Evolutionary conservation across 2,888 invertebrate species (phyloP).

Genomic region (Agrochola macilenta): DNA sequence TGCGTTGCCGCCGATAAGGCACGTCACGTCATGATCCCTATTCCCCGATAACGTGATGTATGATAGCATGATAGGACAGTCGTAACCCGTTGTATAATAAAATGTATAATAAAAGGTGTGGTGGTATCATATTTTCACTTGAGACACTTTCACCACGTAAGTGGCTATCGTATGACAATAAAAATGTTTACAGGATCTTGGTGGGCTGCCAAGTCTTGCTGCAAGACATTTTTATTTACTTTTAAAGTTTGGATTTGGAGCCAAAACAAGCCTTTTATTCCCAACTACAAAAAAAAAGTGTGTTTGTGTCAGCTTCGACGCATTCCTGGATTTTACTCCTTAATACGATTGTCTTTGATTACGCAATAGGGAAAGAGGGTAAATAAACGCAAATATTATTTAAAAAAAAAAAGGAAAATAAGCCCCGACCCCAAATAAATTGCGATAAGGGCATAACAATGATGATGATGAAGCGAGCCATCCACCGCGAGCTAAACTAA

Average conservation of each 20-base stretch:
- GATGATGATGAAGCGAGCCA: no score
- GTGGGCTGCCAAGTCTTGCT: slow-evolving; percentile 24
- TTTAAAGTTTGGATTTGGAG: neutral
- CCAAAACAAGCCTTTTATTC: neutral
- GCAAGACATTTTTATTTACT: slow-evolving; percentile 20
- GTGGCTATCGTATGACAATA: slow-evolving; percentile 21
- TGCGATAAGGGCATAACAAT: no score
- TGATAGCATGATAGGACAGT: slow-evolving; percentile 42
- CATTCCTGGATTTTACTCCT: no score
- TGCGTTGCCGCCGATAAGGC: slow-evolving; percentile 68
- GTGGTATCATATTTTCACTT: neutral
- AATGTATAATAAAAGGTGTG: slow-evolving; percentile 22
- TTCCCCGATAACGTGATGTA: slow-evolving; percentile 40
- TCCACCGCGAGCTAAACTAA: no score
- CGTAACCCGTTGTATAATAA: slow-evolving; percentile 33
- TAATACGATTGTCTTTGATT: no score
- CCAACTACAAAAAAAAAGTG: neutral
- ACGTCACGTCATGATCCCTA: slow-evolving; percentile 66
- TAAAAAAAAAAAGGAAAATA: no score
- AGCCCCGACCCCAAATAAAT: no score
- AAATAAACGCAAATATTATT: no score
- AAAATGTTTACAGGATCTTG: slow-evolving; percentile 33
- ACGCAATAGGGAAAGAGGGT: no score
- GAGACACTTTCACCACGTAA: slow-evolving; percentile 13
- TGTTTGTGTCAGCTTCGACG: no score